Evolutionary conservation across 2,797 vertebrate species (phyloP), one percentile per base, ranked within the genome.

Genomic region (Cossypha heuglini): DNA sequence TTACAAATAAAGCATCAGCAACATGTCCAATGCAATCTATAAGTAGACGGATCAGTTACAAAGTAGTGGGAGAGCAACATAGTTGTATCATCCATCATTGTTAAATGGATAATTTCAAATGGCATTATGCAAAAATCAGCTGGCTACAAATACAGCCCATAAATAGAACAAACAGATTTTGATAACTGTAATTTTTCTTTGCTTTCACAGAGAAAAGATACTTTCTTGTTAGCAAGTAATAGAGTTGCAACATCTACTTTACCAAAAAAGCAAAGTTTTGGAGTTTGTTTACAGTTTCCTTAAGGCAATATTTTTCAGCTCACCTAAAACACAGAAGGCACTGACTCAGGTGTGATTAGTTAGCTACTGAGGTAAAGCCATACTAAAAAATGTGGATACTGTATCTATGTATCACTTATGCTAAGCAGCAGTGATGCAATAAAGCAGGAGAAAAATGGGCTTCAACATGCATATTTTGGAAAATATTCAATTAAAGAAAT

Each of bases 91-190:
- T 86, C 77, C 84, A 71, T 82, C 81, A 87, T 31, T 93, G 81
- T 67, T 96, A 92, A 94, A 94, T 9, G 37, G 86, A 51, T 80
- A 83, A 94, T 87, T 95, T 93, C 85, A 93, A 96, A 96, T 79
- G 89, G 91, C 75, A 93, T 76, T 89, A 93, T 83, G 84, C 77
- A 96, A 96, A 94, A 95, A 93, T 93, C 84, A 91, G 87, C 79
- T 83, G 84, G 88, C 90, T 95, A 82, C 81, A 92, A 91, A 90
- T 73, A 68, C 67, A 55, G 67, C 22, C 71, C 28, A 37, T 69
- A 95, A 90, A 95, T 46, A 91, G 81, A 91, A 79, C 0, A 0
- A 92, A 89, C 75, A 89, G 72, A 91, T 77, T 95, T 88, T 77
- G 91, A 42, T 80, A 85, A 89, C 74, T 43, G 19, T 5, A 61